These are phyloP conservation scores for Ctenoplectra terminalis DNA, from an alignment of 1,140 invertebrate species.

Conservation along the genomic window DNA sequence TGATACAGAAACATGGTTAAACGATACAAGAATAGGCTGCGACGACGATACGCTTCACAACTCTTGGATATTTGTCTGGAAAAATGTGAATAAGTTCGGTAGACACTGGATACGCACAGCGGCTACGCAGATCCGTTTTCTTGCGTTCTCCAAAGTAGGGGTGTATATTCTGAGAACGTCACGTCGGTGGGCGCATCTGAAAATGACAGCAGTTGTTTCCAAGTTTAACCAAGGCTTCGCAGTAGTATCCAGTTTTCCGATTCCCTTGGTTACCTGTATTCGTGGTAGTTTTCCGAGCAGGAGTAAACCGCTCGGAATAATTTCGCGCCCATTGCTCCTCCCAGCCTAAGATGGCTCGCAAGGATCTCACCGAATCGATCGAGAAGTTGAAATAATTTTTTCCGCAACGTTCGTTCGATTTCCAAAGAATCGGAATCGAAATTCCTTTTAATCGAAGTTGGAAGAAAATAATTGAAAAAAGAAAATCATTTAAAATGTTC, in stretches of 20 bases:
- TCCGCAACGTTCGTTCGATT: no score
- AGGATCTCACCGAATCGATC: not conserved
- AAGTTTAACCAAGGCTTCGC: conserved; percentile 63
- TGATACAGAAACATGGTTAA: no score
- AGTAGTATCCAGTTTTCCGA: conserved; percentile 54
- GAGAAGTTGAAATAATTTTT: not conserved
- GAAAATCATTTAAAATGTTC: not conserved
- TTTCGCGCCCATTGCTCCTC: not conserved
- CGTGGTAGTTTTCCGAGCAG: not conserved
- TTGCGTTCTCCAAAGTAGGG: conserved; percentile 31
- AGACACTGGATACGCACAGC: not conserved
- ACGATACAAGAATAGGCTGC: no score
- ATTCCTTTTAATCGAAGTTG: not conserved
- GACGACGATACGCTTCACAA: not conserved
- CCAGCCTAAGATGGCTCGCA: not conserved
- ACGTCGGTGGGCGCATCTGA: conserved; percentile 53
- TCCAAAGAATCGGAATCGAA: not conserved
- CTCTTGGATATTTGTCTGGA: not conserved
- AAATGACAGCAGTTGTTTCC: conserved; percentile 72
- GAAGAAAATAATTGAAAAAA: not conserved
- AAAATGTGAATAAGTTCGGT: no score
- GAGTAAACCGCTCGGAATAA: conserved; percentile 32
- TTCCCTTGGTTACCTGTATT: conserved; percentile 42
- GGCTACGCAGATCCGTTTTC: conserved; percentile 12
- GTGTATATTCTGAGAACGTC: conserved; percentile 56